Conservation (phyloP, 2,888 invertebrate genomes). For the Meliscaeva auricollis region DNA sequence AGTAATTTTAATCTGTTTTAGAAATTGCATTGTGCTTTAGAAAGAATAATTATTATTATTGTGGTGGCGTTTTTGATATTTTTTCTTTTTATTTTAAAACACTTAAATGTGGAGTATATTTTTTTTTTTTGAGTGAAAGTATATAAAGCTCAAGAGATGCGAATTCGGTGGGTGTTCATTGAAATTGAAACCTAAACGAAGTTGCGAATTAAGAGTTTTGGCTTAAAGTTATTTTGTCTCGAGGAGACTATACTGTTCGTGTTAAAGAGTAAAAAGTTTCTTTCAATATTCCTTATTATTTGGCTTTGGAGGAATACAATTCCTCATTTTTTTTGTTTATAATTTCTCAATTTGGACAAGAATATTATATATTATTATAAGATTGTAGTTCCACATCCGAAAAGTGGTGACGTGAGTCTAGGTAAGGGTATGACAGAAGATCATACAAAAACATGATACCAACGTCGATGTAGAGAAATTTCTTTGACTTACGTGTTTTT, state of each 20-base stretch:
- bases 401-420: no score
- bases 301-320: no score
- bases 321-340: no score
- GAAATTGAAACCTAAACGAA: background rate
- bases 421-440: no score
- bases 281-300: no score
- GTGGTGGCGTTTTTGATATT: slow-evolving; percentile 43
- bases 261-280: no score
- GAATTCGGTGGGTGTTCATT: slow-evolving; percentile 5
- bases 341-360: no score
- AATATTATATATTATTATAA: no score
- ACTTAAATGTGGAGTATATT: slow-evolving; percentile 17
- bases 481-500: no score
- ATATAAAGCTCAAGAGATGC: slow-evolving; percentile 11
- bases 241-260: background rate
- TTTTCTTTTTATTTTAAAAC: slow-evolving; percentile 13
- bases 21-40: slow-evolving; percentile 52
- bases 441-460: no score
- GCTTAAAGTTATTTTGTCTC: background rate
- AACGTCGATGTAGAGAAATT: no score
- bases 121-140: background rate
- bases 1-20: background rate
- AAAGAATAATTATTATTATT: slow-evolving; percentile 7
- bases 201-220: background rate
- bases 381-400: no score